These are phyloP conservation scores for Cherax destructor DNA, from an alignment of 1,140 invertebrate genomes.

Conservation along the genomic window DNA sequence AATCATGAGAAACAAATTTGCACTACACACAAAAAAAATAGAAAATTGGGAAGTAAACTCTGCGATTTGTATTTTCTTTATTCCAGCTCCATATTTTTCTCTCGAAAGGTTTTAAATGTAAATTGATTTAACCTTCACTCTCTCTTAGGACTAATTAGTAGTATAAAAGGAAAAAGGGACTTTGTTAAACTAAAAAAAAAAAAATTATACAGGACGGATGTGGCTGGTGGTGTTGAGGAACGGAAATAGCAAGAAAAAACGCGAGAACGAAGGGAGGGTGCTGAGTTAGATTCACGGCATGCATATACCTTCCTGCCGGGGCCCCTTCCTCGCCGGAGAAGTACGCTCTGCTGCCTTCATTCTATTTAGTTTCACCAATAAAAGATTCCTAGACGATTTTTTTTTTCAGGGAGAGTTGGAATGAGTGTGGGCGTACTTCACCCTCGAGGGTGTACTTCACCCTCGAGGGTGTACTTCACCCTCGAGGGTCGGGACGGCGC, in stretches of 20 bases:
- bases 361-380: no score
- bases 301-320: slow-evolving; percentile 31
- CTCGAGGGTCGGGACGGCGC: neutral
- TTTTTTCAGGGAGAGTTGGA: no score
- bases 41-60: no score
- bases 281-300: slow-evolving; percentile 39
- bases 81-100: no score
- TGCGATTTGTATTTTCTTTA: no score
- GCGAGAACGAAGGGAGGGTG: slow-evolving; percentile 48
- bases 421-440: neutral
- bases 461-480: neutral
- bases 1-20: no score
- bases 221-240: slow-evolving; percentile 3
- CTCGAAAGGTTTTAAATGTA: neutral
- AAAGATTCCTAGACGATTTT: no score
- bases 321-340: neutral
- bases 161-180: neutral
- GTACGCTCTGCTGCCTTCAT: no score
- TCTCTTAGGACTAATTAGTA: neutral
- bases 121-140: neutral
- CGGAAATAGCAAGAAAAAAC: neutral
- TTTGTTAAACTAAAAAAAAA: neutral
- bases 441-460: neutral
- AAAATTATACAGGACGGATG: neutral
- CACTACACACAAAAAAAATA: no score